Evolutionary conservation across 1,140 invertebrate species (phyloP), one percentile per base, ranked within the genome.

Genomic region (Coptotermes formosanus): DNA sequence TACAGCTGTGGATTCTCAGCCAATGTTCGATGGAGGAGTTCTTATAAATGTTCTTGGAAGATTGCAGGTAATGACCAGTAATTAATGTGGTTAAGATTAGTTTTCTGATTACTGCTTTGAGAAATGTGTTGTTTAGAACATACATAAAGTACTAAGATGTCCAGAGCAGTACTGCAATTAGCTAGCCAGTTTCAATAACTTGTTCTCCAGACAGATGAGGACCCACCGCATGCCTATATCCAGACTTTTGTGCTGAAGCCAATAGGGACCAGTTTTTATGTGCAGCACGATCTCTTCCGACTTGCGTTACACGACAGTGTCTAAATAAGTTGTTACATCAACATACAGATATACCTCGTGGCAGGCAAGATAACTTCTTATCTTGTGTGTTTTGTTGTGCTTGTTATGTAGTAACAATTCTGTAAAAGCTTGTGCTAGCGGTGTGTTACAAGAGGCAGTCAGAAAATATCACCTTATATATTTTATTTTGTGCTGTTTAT

Each of bases 11-110:
- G 98, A 99, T 91, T 97, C 96, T 87, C 98, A 98, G 91, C 98
- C 97, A 75, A 98, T 97, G 94, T 97, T 97, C 89, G 97, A 98
- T 92, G 97, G 97, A 82, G 97, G 98, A 86, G 95, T 99, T 87
- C 91, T 98, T 90, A 97, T 98, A 88, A 97, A 97, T 93, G 97
- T 98, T 64, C 92, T 98, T 87, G 98, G 97, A 89, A 95, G 97
- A 92, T 92, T 99, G 89, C 96, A 98, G 95, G 97, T 98, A 93
- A 16, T 48, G 45, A 48, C 14, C 30, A 38, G n/a, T 84, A 55
- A 55, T 82, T 64, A 64, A 9, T 55, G 19, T 19, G 52, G 21
- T 55, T 19, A 21, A 55, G 0, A 55, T 55, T 55, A 55, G 16
- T 48, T 21, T 55, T 19, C 14, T 55, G 3, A 19, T 19, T 12